Base-by-base conservation (phyloP, 53 echinoderm and acorn worm genomes). In the Echinarachnius parma region DNA sequence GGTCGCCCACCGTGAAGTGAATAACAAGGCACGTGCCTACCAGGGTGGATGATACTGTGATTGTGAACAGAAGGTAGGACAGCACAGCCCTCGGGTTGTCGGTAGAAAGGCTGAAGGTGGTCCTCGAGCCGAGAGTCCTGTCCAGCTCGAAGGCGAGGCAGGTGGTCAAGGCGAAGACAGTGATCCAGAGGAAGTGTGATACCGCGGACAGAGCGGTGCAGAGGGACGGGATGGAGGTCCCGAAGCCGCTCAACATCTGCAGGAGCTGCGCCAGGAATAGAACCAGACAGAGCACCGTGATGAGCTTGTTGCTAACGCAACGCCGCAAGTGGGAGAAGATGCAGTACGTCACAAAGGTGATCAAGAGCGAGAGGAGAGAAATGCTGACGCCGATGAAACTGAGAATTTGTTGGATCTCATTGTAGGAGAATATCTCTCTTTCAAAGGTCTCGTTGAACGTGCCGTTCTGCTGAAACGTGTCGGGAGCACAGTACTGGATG, bases 241-340 rank as follows among this genome's bases (percentile, higher is more conserved):
- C 69, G 30, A 78, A 61, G 1, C 71, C 85, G 22, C 81, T 81
- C 28, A 77, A 18, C 30, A 89, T 76, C 58, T 85, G 78, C 1
- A 89, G 57, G 14, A 89, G 26, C 55, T 84, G 84, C 9, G 84
- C 84, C 48, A 69, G 31, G 77, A 84, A 78, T 21, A 84, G 78
- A 3, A 64, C 16, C 15, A 31, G 53, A 35, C 78, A 78, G 3
- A 83, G 70, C 36, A 62, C 53, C 84, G 78, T 78, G 31, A 83
- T 78, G 29, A 78, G 61, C n/a, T 70, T 69, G 28, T 78, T 78
- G 27, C 78, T 78, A 42, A 67, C 78, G 36, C 70, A 78, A 20
- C 77, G 70, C 19, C 78, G 69, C 27, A 83, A 68, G 20, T 76
- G n/a, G 34, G 78, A 78, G 52, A 83, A 83, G 36, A 52, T 78